Base-by-base conservation (phyloP, 1,140 invertebrate species). In the Onthophagus taurus region DNA sequence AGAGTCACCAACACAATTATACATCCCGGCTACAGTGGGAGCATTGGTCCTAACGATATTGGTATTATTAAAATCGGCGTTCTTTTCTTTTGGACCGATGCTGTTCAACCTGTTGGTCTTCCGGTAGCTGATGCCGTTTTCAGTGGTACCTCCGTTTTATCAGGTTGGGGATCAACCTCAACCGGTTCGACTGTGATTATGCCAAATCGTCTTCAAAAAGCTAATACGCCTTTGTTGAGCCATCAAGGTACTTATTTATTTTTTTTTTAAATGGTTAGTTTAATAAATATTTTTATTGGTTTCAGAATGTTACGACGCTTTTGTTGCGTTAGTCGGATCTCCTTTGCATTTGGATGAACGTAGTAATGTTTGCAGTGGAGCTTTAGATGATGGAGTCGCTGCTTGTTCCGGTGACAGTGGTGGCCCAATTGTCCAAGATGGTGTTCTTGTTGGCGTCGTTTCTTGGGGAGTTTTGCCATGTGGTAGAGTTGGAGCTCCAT, bases 401-500 rank as follows among this genome's bases (percentile, higher is more conserved):
- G 35, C 35, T 3, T 81, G 79, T 61, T 73, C 65, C 44, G 78
- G 78, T 33, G 80, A 83, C 57, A 80, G 77, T 19, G 80, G 80
- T 33, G 78, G 79, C 41, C 79, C 79, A 12, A 54, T 81, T 21
- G 67, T 75, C 14, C 60, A 74, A 34, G 52, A 64, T 48, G 58
- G 45, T 16, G 52, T 64, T 11, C 31, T 71, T 45, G 55, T 85
- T 43, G 85, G 85, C 14, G 63, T 85, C n/a, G 83, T 85, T 0
- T 86, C 83, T 2, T 87, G 81, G 80, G 83, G 83, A 9, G 64
- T 77, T 20, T 68, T 75, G 29, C 85, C 84, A 47, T 83, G 83
- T 51, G 80, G 80, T 2, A 50, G 61, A 14, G 63, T 59, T 50
- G 72, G 75, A 12, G 64, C 70, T 1, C 83, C 84, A 8, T 80